Evolutionary conservation across 1,140 invertebrate species (phyloP).

Genomic region (Bombus vancouverensis): DNA sequence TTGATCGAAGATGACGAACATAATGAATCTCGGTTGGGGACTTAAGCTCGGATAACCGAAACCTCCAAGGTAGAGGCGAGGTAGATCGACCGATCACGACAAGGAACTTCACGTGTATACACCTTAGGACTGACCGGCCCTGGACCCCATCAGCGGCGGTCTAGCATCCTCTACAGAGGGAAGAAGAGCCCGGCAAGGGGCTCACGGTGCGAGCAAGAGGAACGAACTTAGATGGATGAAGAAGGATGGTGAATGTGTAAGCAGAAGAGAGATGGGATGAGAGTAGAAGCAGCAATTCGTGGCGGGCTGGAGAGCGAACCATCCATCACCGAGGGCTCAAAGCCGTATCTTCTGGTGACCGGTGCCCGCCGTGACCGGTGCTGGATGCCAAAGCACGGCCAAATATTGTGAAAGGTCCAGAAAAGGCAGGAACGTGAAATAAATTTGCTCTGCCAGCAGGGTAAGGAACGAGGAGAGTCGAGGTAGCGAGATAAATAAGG

Average conservation of each 20-base stretch:
- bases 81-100: constrained; percentile 21
- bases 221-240: neutral
- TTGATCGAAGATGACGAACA: neutral
- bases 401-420: constrained; percentile 84
- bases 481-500: neutral
- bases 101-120: constrained; percentile 47
- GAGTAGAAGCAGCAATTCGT: constrained; percentile 70
- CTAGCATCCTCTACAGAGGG: constrained; percentile 56
- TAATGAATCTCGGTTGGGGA: too few relatives aligned
- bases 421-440: constrained; percentile 82
- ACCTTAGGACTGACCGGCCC: constrained; percentile 53
- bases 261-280: constrained; percentile 40
- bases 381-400: constrained; percentile 76
- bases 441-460: constrained; percentile 74
- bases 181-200: constrained; percentile 49
- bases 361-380: constrained; percentile 59
- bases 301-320: constrained; percentile 73
- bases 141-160: constrained; percentile 49
- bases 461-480: neutral
- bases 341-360: constrained; percentile 77
- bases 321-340: constrained; percentile 81
- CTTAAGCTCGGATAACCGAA: neutral
- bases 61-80: neutral
- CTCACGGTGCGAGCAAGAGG: constrained; percentile 32
- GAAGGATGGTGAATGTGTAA: neutral